Evolutionary conservation across 2,888 invertebrate species (phyloP).

Genomic region (Caenorhabditis sp.): DNA sequence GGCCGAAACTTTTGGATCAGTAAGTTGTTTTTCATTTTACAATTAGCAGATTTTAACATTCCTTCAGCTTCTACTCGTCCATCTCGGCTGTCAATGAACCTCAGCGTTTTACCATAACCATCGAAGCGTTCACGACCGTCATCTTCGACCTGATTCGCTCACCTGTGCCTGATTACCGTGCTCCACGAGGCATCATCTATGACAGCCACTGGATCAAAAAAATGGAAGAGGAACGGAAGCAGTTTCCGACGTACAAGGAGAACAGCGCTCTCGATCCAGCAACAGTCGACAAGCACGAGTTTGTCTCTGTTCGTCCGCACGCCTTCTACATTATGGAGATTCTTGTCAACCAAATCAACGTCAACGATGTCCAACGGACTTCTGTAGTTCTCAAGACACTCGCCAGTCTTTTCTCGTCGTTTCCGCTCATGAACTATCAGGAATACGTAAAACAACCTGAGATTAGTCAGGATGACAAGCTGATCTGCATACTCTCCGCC

Average conservation of each 20-base stretch:
- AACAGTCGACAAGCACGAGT: conserved; percentile 21
- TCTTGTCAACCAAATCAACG: conserved; percentile 66
- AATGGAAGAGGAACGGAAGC: conserved; percentile 45
- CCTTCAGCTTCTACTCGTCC: conserved; percentile 52
- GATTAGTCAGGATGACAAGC: conserved; percentile 41
- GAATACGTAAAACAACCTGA: conserved; percentile 3
- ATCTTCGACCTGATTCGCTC: conserved; percentile 38
- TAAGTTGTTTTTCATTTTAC: conserved; percentile 31
- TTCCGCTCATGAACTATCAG: conserved; percentile 55
- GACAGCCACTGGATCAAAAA: conserved; percentile 27
- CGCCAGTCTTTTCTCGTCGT: conserved; percentile 31
- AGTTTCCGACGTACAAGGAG: conserved; percentile 28
- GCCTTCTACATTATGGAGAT: conserved; percentile 67
- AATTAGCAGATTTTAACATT: too few species aligned
- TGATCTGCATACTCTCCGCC: conserved; percentile 41
- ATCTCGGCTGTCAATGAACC: conserved; percentile 52
- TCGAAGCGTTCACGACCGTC: conserved; percentile 22
- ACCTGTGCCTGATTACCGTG: conserved; percentile 28
- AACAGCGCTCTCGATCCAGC: conserved; percentile 24
- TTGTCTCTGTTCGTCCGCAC: conserved; percentile 53
- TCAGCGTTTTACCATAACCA: conserved; percentile 27
- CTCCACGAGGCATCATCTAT: conserved; percentile 22
- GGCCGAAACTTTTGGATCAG: conserved; percentile 70
- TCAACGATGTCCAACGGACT: conserved; percentile 65
- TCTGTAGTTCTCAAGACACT: conserved; percentile 36